phyloP scores from a whole-genome alignment of 2,113 vertebrate genomes.

The Notothenia rossii region DNA sequence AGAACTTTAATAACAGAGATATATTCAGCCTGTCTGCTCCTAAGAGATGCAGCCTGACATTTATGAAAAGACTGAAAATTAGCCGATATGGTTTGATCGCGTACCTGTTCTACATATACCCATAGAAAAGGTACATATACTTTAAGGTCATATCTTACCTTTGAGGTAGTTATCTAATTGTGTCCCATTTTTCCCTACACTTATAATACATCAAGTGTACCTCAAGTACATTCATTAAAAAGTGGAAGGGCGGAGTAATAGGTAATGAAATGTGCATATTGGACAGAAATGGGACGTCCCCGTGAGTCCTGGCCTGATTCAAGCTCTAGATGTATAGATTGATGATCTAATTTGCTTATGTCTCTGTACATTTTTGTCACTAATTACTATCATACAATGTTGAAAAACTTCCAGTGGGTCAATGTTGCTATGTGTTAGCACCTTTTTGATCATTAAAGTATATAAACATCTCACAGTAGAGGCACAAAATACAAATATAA shows the following conservation, averaged over 20 bases:
- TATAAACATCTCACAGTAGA: no score
- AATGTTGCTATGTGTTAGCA: neutral
- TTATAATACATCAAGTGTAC: neutral
- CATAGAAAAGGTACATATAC: neutral
- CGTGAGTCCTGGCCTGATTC: neutral
- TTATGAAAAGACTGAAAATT: neutral
- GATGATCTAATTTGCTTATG: neutral
- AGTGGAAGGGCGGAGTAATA: neutral
- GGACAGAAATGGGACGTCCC: neutral
- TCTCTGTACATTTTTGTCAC: neutral
- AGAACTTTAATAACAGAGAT: conserved; percentile 22
- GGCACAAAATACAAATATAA: no score
- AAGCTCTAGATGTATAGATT: neutral
- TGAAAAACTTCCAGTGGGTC: neutral
- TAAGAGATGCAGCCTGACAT: neutral
- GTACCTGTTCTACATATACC: neutral
- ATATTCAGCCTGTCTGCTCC: conserved; percentile 1
- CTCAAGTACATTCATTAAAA: neutral
- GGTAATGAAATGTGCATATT: neutral
- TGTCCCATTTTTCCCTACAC: neutral
- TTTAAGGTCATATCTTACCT: neutral
- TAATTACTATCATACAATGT: neutral
- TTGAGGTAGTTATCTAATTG: no score
- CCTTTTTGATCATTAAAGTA: no score
- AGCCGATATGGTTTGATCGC: neutral